These are phyloP conservation scores for Drosophila bunnanda DNA, from an alignment of 2,888 invertebrate genomes.

Conservation along the genomic window DNA sequence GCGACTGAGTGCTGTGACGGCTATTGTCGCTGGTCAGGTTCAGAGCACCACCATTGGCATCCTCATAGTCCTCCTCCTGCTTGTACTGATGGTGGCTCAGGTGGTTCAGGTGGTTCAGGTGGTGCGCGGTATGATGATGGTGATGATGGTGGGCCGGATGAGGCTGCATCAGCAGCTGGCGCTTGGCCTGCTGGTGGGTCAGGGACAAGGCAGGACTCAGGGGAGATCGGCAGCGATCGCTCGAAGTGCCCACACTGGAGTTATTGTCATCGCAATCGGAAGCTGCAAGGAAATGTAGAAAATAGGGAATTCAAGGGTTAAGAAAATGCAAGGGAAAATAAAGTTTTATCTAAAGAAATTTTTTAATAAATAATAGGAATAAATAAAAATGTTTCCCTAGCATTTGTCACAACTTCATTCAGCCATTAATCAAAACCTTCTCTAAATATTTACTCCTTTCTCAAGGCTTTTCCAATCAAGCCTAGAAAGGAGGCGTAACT, in stretches of 20 bases:
- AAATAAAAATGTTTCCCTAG: not conserved
- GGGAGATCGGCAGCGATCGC: conserved; percentile 84
- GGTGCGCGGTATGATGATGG: conserved; percentile 50
- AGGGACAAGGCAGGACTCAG: conserved; percentile 76
- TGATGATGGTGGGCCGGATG: conserved; percentile 68
- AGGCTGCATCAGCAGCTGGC: conserved; percentile 63
- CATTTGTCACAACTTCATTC: not conserved
- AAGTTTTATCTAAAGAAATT: not conserved
- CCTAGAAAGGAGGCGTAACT: conserved; percentile 1
- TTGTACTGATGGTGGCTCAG: conserved; percentile 66
- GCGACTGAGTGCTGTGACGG: conserved; percentile 81
- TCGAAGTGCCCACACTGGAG: conserved; percentile 83
- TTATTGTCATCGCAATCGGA: conserved; percentile 84
- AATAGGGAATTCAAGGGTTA: conserved; percentile 4
- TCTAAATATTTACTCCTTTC: not conserved
- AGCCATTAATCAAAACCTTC: not conserved
- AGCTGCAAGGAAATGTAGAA: conserved; percentile 60
- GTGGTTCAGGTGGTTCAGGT: conserved; percentile 50
- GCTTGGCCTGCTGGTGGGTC: conserved; percentile 71
- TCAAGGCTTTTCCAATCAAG: conserved; percentile 3
- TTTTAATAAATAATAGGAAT: too few species aligned
- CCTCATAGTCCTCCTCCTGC: conserved; percentile 77
- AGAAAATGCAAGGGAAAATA: not conserved
- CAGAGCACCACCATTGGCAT: conserved; percentile 80
- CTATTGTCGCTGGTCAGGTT: conserved; percentile 84